A percentile compares a stretch with the other conserved stretches of the same genome.
Conservation (phyloP, 2,888 invertebrate species). For the Acronicta aceris region DNA sequence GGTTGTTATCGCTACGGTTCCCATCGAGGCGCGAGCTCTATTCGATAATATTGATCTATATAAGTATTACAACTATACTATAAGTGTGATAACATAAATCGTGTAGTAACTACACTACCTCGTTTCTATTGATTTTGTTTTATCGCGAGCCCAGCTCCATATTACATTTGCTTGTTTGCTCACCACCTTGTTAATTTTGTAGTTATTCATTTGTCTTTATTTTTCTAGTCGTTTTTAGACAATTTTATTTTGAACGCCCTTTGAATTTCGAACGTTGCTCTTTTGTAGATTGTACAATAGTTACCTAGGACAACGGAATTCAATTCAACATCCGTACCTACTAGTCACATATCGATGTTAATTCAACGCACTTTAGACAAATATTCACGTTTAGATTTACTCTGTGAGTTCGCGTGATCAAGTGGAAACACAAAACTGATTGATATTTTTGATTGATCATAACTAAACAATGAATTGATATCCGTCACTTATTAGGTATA, state of each 20-base stretch:
- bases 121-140: conserved; percentile 74
- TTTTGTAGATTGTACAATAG: conserved; percentile 64
- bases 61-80: conserved; percentile 65
- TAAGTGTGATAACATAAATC: conserved; percentile 81
- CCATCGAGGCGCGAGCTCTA: conserved; percentile 64
- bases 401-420: conserved; percentile 63
- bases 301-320: conserved; percentile 65
- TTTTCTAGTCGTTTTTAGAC: conserved; percentile 78
- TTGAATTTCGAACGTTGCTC: conserved; percentile 62
- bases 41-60: conserved; percentile 66
- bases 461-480: conserved; percentile 61
- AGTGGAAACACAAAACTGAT: conserved; percentile 53
- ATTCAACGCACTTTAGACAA: conserved; percentile 61
- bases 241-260: conserved; percentile 66
- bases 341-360: conserved; percentile 80
- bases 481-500: conserved; percentile 57
- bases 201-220: conserved; percentile 64
- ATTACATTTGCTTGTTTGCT: conserved; percentile 79
- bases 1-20: conserved; percentile 62
- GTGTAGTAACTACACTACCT: conserved; percentile 88
- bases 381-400: conserved; percentile 58
- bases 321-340: conserved; percentile 74
- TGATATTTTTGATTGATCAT: conserved; percentile 48
- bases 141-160: conserved; percentile 83
- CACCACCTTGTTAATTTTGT: conserved; percentile 76